phyloP scores from a whole-genome alignment of 2,113 vertebrate species.

The Saiga tatarica region DNA sequence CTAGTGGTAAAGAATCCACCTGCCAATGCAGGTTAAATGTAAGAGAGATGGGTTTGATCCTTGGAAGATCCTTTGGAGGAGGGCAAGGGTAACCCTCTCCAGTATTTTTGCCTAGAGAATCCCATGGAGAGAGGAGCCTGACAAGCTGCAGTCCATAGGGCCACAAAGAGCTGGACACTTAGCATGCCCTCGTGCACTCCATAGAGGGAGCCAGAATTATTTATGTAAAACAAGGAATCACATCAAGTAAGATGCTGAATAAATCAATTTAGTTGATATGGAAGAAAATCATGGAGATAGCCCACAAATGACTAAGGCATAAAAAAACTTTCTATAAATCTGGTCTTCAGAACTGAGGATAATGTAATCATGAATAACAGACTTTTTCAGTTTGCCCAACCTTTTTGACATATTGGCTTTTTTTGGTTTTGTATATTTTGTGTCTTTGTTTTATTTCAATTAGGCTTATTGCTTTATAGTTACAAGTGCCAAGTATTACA shows the following conservation, averaged over 20 bases:
- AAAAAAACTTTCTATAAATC: neutral
- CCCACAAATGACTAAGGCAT: neutral
- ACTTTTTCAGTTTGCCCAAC: neutral
- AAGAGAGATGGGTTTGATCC: neutral
- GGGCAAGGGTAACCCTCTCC: neutral
- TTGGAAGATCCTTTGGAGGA: neutral
- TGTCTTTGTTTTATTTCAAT: neutral
- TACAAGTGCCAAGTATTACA: neutral
- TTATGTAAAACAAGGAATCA: neutral
- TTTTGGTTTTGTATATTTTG: neutral
- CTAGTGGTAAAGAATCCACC: neutral
- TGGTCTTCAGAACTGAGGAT: neutral
- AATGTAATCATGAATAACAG: neutral
- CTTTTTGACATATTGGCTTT: neutral
- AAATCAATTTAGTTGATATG: neutral
- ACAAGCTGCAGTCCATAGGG: neutral
- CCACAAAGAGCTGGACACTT: neutral
- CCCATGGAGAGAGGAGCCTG: neutral
- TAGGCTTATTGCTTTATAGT: neutral
- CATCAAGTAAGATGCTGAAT: neutral
- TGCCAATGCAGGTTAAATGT: neutral
- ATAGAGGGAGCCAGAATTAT: neutral
- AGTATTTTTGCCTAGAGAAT: neutral
- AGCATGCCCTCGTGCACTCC: neutral
- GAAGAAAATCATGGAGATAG: neutral